A percentile compares a stretch with the other conserved stretches of the same genome.
Conservation (phyloP, 2,888 invertebrate species). For the Sympetrum striolatum region DNA sequence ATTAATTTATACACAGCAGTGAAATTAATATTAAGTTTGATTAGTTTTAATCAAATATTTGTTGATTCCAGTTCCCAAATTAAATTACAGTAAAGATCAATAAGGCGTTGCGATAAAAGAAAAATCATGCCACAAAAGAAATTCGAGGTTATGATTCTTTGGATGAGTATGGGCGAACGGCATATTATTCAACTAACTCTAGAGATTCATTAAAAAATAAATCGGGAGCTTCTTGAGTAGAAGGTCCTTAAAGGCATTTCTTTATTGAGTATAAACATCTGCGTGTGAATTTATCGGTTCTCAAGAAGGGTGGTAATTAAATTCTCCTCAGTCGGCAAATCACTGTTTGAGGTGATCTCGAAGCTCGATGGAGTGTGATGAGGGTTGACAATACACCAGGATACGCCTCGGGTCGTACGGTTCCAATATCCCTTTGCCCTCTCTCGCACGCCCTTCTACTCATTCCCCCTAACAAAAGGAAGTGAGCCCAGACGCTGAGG, state of each 20-base stretch:
- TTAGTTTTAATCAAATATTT: too few species aligned
- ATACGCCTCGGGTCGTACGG: background rate
- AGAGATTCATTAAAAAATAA: too few species aligned
- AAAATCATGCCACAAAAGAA: too few species aligned
- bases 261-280: background rate
- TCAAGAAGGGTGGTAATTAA: background rate
- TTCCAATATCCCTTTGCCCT: background rate
- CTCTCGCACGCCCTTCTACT: background rate
- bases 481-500: background rate
- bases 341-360: background rate
- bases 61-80: too few species aligned
- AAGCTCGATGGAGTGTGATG: background rate
- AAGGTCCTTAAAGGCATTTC: background rate
- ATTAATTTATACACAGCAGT: too few species aligned
- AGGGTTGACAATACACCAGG: background rate
- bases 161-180: too few species aligned
- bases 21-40: too few species aligned
- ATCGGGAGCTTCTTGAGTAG: too few species aligned
- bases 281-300: background rate
- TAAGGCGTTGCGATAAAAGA: too few species aligned
- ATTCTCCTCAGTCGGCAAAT: constrained; percentile 9
- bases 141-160: too few species aligned
- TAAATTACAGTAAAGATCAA: too few species aligned
- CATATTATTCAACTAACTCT: too few species aligned
- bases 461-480: background rate